Evolutionary conservation across 1,140 invertebrate genomes (phyloP).

Genomic region (Ceratoteleas bidentatus): DNA sequence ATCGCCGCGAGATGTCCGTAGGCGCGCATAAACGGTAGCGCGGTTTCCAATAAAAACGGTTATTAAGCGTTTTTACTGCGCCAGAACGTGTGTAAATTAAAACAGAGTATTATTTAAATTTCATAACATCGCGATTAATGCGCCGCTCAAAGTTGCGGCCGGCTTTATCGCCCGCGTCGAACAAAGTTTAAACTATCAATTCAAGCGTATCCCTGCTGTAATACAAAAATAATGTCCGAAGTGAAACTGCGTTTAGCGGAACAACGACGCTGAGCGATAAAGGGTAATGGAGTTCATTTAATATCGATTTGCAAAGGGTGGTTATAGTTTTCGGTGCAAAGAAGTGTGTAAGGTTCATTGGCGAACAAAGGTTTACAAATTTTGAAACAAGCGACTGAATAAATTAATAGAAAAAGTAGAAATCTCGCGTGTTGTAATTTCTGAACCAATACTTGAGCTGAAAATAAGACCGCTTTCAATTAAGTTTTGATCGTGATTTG

Average conservation of each 20-base stretch:
- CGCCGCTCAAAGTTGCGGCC: slow-evolving; percentile 32
- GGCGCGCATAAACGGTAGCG: slow-evolving; percentile 17
- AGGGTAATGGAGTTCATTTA: slow-evolving; percentile 40
- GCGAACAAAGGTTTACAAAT: too few species aligned
- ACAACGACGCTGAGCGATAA: slow-evolving; percentile 45
- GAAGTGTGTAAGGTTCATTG: too few species aligned
- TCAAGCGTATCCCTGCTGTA: slow-evolving; percentile 32
- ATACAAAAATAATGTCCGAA: slow-evolving; percentile 40
- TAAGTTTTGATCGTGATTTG: too few species aligned
- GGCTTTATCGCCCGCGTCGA: slow-evolving; percentile 36
- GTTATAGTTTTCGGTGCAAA: slow-evolving; percentile 9
- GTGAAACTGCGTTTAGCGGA: slow-evolving; percentile 50
- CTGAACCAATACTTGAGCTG: too few species aligned
- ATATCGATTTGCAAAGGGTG: slow-evolving; percentile 27
- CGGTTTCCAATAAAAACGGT: slow-evolving; percentile 28
- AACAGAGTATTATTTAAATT: slow-evolving; percentile 47
- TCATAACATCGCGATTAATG: slow-evolving; percentile 52
- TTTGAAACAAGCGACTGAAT: too few species aligned
- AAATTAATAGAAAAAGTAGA: too few species aligned
- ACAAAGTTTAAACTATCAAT: slow-evolving; percentile 52
- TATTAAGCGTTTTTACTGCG: slow-evolving; percentile 39
- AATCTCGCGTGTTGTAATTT: too few species aligned
- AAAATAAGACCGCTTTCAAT: too few species aligned
- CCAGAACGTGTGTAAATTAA: slow-evolving; percentile 41
- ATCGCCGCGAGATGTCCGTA: slow-evolving; percentile 23